phyloP scores from a whole-genome alignment of 2,797 vertebrate species.

The Silurus aristotelis region DNA sequence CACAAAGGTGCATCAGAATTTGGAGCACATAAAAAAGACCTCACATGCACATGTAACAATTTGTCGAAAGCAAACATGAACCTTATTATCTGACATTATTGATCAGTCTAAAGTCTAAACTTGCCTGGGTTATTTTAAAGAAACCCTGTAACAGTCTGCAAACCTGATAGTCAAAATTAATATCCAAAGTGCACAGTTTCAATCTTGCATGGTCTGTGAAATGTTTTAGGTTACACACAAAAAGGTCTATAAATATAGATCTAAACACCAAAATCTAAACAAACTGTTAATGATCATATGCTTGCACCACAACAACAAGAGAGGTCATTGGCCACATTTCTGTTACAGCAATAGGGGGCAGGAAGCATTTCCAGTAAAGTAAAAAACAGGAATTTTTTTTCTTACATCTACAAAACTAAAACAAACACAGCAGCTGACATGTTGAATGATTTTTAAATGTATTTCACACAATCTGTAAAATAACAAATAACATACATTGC shows the following conservation, averaged over 20 bases:
- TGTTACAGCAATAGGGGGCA: constrained; percentile 6
- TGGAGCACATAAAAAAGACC: neutral
- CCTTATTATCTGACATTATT: neutral
- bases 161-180: neutral
- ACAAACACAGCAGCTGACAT: neutral
- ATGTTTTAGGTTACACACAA: neutral
- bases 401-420: neutral
- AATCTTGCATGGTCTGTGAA: neutral
- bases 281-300: neutral
- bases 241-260: neutral
- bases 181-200: neutral
- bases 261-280: neutral
- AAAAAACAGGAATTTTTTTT: neutral
- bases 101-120: constrained; percentile 17
- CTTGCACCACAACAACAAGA: neutral
- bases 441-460: neutral
- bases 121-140: neutral
- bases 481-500: neutral
- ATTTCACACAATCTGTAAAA: neutral
- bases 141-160: neutral
- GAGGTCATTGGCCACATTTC: constrained; percentile 21
- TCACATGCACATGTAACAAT: neutral
- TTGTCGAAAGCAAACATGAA: constrained; percentile 8
- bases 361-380: neutral
- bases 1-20: neutral